Base-by-base conservation (phyloP, 2,113 vertebrate genomes). In the Reinhardtius hippoglossoides region DNA sequence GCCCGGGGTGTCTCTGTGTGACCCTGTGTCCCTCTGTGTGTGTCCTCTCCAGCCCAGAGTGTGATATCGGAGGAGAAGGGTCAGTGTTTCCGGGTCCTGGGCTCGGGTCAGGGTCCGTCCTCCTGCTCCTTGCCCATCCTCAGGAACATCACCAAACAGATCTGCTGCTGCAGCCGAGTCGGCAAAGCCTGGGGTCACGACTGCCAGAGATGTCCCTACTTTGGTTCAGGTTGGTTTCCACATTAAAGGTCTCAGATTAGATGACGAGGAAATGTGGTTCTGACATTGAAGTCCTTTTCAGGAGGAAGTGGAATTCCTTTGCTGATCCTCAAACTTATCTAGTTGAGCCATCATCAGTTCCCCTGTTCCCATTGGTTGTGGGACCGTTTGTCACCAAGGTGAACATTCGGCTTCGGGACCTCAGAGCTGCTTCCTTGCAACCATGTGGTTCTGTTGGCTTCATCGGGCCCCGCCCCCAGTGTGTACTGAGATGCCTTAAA, bases 131-230 rank as follows among this genome's bases (percentile, higher is more conserved):
- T 98, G 78, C 98, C 97, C 50, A 95, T 99, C 76, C 90, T 95
- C 63, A 95, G 94, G 80, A 94, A 67, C 92, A 98, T 99, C 95
- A 99, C 98, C 82, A 98, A 97, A 84, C 98, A 99, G 92, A 98
- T 99, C 87, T 99, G 98, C 93, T 99, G 98, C 94, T 99, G 98
- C 93, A 99, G 97, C 83, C 96, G 97, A 0, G 97, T 99, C 0
- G 98, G 98, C 42, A 98, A 98, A 84, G 98, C 95, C n/a, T 99
- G 98, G 98, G 98, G 98, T 0, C 76, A 83, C 16, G 63, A 74
- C 69, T 99, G 98, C 14, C 93, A 96, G 83, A 90, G 93, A 2
- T 99, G 98, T 61, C 98, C 97, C 0, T 13, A 86, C 80, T 96
- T 96, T 0, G 96, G 96, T 55, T 96, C 98, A 77, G 90, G 90